Percentiles rank a stretch among this genome's conserved stretches.
Evolutionary conservation across 2,888 invertebrate species (phyloP).

Genomic region (Drosophila pseudotalamancana): DNA sequence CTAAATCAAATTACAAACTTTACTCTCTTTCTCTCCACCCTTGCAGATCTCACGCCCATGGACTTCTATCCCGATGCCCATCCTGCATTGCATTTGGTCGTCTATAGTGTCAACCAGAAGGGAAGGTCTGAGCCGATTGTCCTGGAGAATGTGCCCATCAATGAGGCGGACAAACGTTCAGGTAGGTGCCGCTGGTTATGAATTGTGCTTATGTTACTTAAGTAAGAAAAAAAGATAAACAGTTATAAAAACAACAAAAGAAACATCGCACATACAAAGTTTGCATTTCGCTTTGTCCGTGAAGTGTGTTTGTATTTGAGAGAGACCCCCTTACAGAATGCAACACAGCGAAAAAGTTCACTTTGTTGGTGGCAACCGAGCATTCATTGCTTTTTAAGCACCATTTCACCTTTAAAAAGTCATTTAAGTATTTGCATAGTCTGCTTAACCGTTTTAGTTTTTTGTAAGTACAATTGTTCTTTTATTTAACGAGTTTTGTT

Average conservation of each 20-base stretch:
- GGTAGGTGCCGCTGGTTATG: slow-evolving; percentile 85
- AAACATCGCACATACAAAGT: slow-evolving; percentile 54
- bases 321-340: slow-evolving; percentile 42
- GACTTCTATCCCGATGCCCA: slow-evolving; percentile 84
- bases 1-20: slow-evolving; percentile 44
- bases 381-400: slow-evolving; percentile 80
- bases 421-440: slow-evolving; percentile 82
- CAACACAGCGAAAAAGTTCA: slow-evolving; percentile 49
- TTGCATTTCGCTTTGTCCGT: slow-evolving; percentile 48
- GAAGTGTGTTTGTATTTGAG: slow-evolving; percentile 44
- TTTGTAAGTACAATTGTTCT: slow-evolving; percentile 78
- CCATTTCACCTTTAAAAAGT: slow-evolving; percentile 83
- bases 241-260: neutral
- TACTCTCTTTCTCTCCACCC: neutral
- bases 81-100: slow-evolving; percentile 90
- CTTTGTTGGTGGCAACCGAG: slow-evolving; percentile 18
- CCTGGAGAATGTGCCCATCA: slow-evolving; percentile 93
- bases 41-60: slow-evolving; percentile 83
- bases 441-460: slow-evolving; percentile 79
- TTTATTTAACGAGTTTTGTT: slow-evolving; percentile 80
- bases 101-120: slow-evolving; percentile 93
- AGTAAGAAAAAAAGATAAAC: neutral
- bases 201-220: slow-evolving; percentile 19
- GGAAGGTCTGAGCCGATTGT: slow-evolving; percentile 92
- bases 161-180: slow-evolving; percentile 93